Evolutionary conservation across 2,113 vertebrate species (phyloP).

Genomic region (Cyanocitta stelleri): DNA sequence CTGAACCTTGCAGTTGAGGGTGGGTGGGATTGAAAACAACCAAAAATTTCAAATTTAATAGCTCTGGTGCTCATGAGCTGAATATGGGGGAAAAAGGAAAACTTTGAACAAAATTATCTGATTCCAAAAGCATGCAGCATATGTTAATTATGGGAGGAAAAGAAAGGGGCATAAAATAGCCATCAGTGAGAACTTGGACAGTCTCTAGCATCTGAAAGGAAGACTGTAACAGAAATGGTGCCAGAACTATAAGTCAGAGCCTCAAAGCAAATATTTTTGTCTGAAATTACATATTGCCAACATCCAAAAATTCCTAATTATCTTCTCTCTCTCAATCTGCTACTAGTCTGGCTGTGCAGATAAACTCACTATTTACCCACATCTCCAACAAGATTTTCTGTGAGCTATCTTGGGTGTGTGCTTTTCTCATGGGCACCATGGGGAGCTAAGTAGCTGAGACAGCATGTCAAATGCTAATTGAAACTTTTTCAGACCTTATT

Average conservation of each 20-base stretch:
- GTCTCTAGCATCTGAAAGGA: not conserved
- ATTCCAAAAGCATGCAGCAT: not conserved
- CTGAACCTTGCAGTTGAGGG: not conserved
- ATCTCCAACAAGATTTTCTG: not conserved
- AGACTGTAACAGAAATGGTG: not conserved
- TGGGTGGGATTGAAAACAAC: not conserved
- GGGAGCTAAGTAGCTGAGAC: not conserved
- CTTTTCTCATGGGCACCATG: not conserved
- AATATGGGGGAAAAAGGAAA: not conserved
- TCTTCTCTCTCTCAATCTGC: not conserved
- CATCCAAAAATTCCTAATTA: not conserved
- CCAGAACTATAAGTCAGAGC: not conserved
- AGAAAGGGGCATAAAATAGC: not conserved
- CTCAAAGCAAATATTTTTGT: constrained; percentile 3
- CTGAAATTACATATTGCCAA: not conserved
- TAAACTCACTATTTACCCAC: not conserved
- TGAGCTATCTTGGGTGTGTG: not conserved
- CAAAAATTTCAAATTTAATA: not conserved
- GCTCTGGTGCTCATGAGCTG: not conserved
- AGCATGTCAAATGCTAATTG: not conserved
- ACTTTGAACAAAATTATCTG: not conserved
- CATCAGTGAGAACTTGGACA: not conserved
- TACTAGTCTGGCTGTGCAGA: not conserved
- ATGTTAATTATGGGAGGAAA: not conserved
- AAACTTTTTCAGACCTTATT: not conserved